Base-by-base conservation (phyloP, 2,113 vertebrate genomes). In the Pipra filicauda region DNA sequence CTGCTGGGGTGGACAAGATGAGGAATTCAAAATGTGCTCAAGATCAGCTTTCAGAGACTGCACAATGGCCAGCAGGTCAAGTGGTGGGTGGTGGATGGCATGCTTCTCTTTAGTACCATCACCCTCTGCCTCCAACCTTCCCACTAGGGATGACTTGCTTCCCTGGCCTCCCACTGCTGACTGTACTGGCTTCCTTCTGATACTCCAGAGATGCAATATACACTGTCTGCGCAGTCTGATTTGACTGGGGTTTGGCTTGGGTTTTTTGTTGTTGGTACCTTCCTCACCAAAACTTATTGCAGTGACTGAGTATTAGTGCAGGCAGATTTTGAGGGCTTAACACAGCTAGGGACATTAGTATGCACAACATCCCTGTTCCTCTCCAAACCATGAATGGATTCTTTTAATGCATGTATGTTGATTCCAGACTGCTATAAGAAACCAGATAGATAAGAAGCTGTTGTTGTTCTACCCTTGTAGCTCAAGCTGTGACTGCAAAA, bases 151-250 rank as follows among this genome's bases (percentile, higher is more conserved):
- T 71, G 64, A 44, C 64, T 71, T 37, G 18, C 30, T 74, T 85
- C 51, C 59, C 48, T 66, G 57, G 15, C 49, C 18, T 90, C 58
- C n/a, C 37, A 41, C 30, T 22, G 18, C 28, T 70, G 48, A 17
- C 31, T 28, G 10, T 65, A 49, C 27, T 85, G 54, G 15, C 35
- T 57, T 86, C n/a, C 71, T 78, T 35, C 44, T 65, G 61, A 23
- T 16, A 1, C 8, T 72, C 18, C 15, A 3, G 2, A 21, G 0
- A 3, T 8, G 5, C 59, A n/a, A 4, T 88, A 20, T n/a, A 35
- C 9, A 3, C 26, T 55, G 24, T 48, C 65, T 76, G 57, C 22
- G 57, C 23, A 17, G 39, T 58, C 59, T 77, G 28, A 17, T 80
- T 73, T 46, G 20, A 10, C 5, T 62, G 59, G n/a, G 9, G 11